These are phyloP conservation scores for Ceratina australensis DNA, from an alignment of 1,140 invertebrate genomes.

Conservation along the genomic window DNA sequence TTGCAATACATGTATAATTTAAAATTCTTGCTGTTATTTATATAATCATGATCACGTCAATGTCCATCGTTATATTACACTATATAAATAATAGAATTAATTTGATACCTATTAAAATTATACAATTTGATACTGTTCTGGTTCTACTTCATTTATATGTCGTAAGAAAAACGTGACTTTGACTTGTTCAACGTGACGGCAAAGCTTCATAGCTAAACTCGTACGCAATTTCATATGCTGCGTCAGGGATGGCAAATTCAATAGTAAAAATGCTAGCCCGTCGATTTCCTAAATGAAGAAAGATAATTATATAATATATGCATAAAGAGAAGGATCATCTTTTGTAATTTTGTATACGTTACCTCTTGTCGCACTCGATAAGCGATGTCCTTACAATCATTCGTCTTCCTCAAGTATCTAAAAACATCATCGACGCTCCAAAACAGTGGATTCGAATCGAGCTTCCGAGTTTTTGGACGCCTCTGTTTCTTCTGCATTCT, in stretches of 20 bases:
- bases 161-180: constrained; percentile 79
- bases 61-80: constrained; percentile 37
- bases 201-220: constrained; percentile 86
- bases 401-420: constrained; percentile 84
- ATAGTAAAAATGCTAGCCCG: constrained; percentile 87
- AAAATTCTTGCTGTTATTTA: neutral
- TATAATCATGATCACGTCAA: constrained; percentile 18
- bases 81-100: constrained; percentile 45
- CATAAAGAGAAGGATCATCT: neutral
- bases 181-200: constrained; percentile 86
- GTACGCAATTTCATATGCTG: constrained; percentile 87
- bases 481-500: constrained; percentile 72
- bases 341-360: constrained; percentile 23
- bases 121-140: constrained; percentile 70
- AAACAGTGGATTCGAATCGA: constrained; percentile 85
- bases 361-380: constrained; percentile 84
- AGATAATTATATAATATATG: constrained; percentile 21
- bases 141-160: constrained; percentile 74
- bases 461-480: constrained; percentile 78
- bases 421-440: constrained; percentile 88
- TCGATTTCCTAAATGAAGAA: constrained; percentile 84
- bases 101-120: constrained; percentile 50
- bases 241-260: constrained; percentile 85
- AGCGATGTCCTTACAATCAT: constrained; percentile 86
- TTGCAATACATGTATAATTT: constrained; percentile 41